Evolutionary conservation across 1,140 invertebrate species (phyloP).

Genomic region (Euschistus heros): DNA sequence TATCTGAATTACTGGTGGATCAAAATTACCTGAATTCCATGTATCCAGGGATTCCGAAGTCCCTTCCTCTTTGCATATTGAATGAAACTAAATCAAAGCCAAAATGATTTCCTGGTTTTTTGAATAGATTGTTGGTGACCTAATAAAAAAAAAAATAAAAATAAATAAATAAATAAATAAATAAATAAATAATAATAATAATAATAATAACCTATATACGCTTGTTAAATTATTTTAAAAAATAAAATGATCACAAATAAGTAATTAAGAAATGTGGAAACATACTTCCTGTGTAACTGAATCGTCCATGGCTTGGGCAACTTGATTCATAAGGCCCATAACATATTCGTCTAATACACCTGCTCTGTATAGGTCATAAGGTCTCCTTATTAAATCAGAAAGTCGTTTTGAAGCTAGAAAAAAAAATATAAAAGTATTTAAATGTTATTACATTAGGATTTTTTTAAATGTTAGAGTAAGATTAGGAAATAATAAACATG

Average conservation of each 20-base stretch:
- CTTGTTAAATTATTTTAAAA: background rate
- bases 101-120: slow-evolving; percentile 71
- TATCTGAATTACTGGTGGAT: too few species aligned
- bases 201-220: too few species aligned
- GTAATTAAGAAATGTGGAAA: too few species aligned
- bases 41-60: slow-evolving; percentile 84
- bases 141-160: slow-evolving; percentile 29
- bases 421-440: background rate
- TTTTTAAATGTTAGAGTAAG: background rate
- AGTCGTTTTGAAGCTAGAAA: slow-evolving; percentile 67
- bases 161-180: background rate
- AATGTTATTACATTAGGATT: background rate
- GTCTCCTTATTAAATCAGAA: slow-evolving; percentile 77
- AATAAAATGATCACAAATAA: background rate
- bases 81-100: slow-evolving; percentile 89
- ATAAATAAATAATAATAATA: background rate
- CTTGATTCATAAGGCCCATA: slow-evolving; percentile 88
- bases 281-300: slow-evolving; percentile 78
- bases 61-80: slow-evolving; percentile 86
- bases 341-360: slow-evolving; percentile 85
- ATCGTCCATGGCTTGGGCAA: slow-evolving; percentile 89
- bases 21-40: slow-evolving; percentile 62
- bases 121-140: slow-evolving; percentile 83
- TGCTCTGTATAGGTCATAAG: slow-evolving; percentile 81
- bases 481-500: background rate